A percentile compares a stretch with the other conserved stretches of the same genome.
These are phyloP conservation scores for Anguilla japonica DNA, from an alignment of 2,113 vertebrate genomes.

Conservation along the genomic window DNA sequence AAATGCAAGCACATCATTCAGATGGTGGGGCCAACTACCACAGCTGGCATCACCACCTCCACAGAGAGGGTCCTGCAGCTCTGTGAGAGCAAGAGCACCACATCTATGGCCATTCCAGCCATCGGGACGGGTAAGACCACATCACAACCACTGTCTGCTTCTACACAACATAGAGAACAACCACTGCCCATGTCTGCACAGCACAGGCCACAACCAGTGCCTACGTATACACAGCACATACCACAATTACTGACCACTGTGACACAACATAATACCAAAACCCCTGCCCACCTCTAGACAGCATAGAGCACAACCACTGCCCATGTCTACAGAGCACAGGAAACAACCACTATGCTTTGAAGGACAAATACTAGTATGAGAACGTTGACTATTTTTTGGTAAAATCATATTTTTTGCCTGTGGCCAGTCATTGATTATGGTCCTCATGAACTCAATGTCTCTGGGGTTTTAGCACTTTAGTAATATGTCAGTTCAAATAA, in stretches of 20 bases:
- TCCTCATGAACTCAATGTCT: no score
- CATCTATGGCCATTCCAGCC: slow-evolving; percentile 50
- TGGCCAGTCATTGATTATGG: no score
- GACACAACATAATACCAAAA: background rate
- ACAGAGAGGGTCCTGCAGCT: slow-evolving; percentile 48
- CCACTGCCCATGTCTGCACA: background rate
- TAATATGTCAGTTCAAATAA: no score
- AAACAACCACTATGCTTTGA: background rate
- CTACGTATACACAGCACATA: background rate
- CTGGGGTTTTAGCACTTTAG: no score
- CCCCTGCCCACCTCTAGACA: background rate
- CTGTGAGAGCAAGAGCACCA: slow-evolving; percentile 41
- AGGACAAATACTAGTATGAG: background rate
- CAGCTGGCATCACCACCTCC: slow-evolving; percentile 41
- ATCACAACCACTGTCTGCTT: background rate
- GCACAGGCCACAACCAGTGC: background rate
- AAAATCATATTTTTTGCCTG: no score
- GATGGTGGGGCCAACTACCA: slow-evolving; percentile 49
- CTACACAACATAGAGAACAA: background rate
- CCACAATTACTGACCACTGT: background rate
- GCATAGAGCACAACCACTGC: background rate
- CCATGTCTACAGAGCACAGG: background rate
- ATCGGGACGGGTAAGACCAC: slow-evolving; percentile 54
- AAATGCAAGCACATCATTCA: slow-evolving; percentile 56
- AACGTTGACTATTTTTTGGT: no score